Conservation (phyloP, 2,113 vertebrate genomes). For the Eptatretus burgeri region DNA sequence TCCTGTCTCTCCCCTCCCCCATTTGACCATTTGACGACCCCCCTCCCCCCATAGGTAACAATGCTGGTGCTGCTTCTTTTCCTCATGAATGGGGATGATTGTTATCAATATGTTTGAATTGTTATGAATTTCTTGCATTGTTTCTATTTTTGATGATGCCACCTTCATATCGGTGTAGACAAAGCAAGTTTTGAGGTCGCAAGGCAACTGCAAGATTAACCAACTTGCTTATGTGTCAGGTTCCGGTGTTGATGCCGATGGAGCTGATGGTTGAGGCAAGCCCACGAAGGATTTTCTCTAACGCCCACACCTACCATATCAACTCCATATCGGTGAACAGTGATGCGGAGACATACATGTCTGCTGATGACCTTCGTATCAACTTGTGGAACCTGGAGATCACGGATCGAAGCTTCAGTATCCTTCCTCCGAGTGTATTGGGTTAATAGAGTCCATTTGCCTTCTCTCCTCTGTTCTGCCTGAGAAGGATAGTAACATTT, state of each 20-base stretch:
- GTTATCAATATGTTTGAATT: no score
- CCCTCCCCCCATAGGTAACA: no score
- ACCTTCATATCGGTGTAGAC: no score
- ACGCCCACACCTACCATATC: slow-evolving; percentile 84
- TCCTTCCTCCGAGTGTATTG: slow-evolving; percentile 23
- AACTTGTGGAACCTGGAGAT: slow-evolving; percentile 93
- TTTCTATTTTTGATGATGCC: no score
- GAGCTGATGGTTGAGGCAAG: slow-evolving; percentile 88
- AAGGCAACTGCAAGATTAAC: no score
- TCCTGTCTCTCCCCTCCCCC: no score
- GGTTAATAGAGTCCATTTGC: not conserved
- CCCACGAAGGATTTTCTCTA: slow-evolving; percentile 54
- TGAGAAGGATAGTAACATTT: no score
- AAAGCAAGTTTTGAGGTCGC: no score
- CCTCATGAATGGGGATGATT: no score
- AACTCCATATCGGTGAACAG: slow-evolving; percentile 95
- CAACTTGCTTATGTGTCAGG: slow-evolving; percentile 16
- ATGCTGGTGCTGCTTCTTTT: no score
- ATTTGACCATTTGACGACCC: no score
- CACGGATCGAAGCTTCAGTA: slow-evolving; percentile 90
- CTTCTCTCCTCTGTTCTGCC: not conserved
- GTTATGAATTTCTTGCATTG: no score
- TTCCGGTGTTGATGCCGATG: slow-evolving; percentile 67
- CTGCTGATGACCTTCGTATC: slow-evolving; percentile 67
- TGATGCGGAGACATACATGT: slow-evolving; percentile 85